phyloP scores from a whole-genome alignment of 2,113 vertebrate genomes.

The Ranitomeya variabilis region DNA sequence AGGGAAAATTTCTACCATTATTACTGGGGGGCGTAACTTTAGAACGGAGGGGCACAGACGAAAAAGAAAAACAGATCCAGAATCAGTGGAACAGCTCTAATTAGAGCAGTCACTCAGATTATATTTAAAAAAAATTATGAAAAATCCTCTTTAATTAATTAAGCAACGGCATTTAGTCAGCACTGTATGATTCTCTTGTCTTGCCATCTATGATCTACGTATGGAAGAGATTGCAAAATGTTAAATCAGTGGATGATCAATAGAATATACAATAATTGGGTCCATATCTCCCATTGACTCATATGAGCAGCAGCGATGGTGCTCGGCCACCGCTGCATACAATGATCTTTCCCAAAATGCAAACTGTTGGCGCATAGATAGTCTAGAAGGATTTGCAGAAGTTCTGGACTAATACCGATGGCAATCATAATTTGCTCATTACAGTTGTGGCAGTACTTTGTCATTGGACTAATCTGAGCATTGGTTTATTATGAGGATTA shows the following conservation, averaged over 20 bases:
- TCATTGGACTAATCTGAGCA: not conserved
- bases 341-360: not conserved
- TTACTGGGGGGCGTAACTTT: too few relatives aligned
- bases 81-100: too few relatives aligned
- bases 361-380: not conserved
- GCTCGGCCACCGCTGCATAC: not conserved
- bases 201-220: not conserved
- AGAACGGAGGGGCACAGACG: too few relatives aligned
- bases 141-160: not conserved
- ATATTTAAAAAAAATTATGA: too few relatives aligned
- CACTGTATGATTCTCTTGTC: slow-evolving; percentile 23
- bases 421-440: not conserved
- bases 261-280: not conserved
- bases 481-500: not conserved
- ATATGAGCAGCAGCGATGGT: not conserved
- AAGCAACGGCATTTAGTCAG: not conserved
- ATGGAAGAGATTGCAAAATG: not conserved
- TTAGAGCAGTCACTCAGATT: too few relatives aligned
- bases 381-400: not conserved
- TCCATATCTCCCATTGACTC: not conserved
- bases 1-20: too few relatives aligned
- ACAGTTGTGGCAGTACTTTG: not conserved
- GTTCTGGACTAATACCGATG: too few relatives aligned
- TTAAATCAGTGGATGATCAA: not conserved
- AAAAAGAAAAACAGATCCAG: too few relatives aligned